Conservation (phyloP, 1,140 invertebrate species). For the Trichogramma pretiosum region DNA sequence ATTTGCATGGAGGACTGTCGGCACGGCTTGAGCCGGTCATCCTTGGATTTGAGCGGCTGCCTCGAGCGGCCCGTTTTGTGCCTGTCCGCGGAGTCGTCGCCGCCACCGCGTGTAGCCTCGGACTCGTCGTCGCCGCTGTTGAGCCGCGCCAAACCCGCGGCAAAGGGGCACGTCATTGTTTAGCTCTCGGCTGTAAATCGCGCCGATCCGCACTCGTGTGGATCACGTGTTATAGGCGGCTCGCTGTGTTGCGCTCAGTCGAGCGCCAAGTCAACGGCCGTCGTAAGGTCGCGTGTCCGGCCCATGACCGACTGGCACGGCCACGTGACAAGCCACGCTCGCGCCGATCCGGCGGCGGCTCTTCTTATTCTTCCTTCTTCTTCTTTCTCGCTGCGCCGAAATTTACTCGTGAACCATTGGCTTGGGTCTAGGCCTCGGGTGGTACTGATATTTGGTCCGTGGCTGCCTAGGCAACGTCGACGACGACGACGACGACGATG, state of each 20-base stretch:
- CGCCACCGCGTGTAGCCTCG: too few relatives aligned
- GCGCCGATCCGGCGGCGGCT: too few relatives aligned
- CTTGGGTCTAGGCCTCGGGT: too few relatives aligned
- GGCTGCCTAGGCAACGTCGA: too few relatives aligned
- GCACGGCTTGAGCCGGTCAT: constrained; percentile 29
- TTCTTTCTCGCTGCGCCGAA: not conserved
- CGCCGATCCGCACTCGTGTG: too few relatives aligned
- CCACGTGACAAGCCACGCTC: too few relatives aligned
- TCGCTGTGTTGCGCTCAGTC: constrained; percentile 20
- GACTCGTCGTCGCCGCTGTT: constrained; percentile 12
- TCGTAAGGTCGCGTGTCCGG: too few relatives aligned
- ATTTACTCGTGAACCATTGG: too few relatives aligned
- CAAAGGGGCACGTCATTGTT: constrained; percentile 42
- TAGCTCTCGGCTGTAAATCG: constrained; percentile 11
- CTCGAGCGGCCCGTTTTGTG: constrained; percentile 18
- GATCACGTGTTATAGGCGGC: constrained; percentile 19
- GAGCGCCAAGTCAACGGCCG: too few relatives aligned
- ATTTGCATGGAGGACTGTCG: constrained; percentile 48
- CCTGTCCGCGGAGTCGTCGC: constrained; percentile 15
- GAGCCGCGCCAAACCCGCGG: constrained; percentile 24
- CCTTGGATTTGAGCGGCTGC: constrained; percentile 11
- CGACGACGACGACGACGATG: too few relatives aligned
- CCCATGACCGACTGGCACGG: too few relatives aligned
- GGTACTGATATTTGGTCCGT: too few relatives aligned
- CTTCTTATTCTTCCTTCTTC: not conserved